Evolutionary conservation across 2,888 invertebrate species (phyloP).

Genomic region (Ethmia dodecea): DNA sequence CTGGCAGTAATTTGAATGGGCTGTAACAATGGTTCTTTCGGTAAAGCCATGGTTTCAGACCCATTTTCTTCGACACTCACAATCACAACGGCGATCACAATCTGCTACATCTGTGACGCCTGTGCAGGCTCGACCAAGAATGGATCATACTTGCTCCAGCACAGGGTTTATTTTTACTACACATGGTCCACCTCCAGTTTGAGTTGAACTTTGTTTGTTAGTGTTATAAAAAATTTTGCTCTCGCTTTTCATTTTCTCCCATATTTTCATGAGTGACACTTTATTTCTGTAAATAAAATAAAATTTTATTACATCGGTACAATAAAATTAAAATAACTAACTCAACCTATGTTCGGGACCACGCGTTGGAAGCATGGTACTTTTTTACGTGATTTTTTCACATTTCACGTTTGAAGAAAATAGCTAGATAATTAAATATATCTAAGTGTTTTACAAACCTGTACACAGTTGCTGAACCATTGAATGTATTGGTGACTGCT

Average conservation of each 20-base stretch:
- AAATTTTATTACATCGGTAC: neutral
- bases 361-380: no score
- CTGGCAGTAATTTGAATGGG: no score
- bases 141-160: slow-evolving; percentile 9
- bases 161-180: slow-evolving; percentile 12
- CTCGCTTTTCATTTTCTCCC: slow-evolving; percentile 15
- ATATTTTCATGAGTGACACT: slow-evolving; percentile 6
- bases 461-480: neutral
- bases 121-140: slow-evolving; percentile 13
- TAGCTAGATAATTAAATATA: no score
- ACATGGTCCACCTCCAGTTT: slow-evolving; percentile 15
- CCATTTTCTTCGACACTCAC: neutral
- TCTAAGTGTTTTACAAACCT: no score
- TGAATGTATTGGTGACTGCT: slow-evolving; percentile 1
- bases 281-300: slow-evolving; percentile 2
- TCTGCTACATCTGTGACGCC: slow-evolving; percentile 12
- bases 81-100: neutral
- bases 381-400: no score
- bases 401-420: no score
- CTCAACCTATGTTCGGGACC: no score
- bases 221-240: slow-evolving; percentile 8
- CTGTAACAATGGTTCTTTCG: no score
- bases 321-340: no score
- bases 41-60: no score
- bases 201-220: slow-evolving; percentile 1